Evolutionary conservation across 2,113 vertebrate genomes (phyloP), one percentile per base, ranked within the genome.

Genomic region (Tragelaphus buxtoni): DNA sequence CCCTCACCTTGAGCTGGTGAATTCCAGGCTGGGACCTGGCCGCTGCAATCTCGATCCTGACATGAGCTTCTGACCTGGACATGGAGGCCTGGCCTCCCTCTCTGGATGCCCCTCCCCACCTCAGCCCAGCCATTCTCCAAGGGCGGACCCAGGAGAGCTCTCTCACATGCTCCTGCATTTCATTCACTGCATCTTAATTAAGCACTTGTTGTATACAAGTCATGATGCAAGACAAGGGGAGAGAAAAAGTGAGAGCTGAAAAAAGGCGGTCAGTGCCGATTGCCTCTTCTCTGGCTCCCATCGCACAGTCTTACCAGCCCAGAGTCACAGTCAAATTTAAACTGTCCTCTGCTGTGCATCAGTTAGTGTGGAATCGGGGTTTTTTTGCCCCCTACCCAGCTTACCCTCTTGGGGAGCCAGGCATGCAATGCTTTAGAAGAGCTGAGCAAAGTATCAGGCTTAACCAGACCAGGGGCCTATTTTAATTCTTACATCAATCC

Each of bases 21-120:
- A 79, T 61, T 90, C 88, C 74, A 90, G 56, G 74, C n/a, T 51
- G 56, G 88, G 88, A 90, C 45, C 30, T 30, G 88, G 32, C 42
- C 11, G 12, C 51, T 32, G 51, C 39, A 58, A 76, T 28, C 35
- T 76, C 5, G 20, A 53, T 39, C 51, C 65, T 74, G 51, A 88
- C 5, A 14, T 60, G 20, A n/a, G 55, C 30, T 35, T 47, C 30
- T 24, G 28, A 89, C 69, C 28, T 76, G 69, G 35, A 69, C 63
- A 65, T 4, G 2, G n/a, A 69, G 26, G 30, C 13, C 39, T 32
- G 47, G 45, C 76, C 45, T 79, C 76, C 76, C 35, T 77, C 42
- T 8, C 39, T 79, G 17, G 26, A 45, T 4, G 4, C 1, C 30
- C 42, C 35, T 39, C 63, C 45, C 22, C 8, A 3, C 24, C 49